Evolutionary conservation across 2,113 vertebrate genomes (phyloP).

Genomic region (Rynchops niger): DNA sequence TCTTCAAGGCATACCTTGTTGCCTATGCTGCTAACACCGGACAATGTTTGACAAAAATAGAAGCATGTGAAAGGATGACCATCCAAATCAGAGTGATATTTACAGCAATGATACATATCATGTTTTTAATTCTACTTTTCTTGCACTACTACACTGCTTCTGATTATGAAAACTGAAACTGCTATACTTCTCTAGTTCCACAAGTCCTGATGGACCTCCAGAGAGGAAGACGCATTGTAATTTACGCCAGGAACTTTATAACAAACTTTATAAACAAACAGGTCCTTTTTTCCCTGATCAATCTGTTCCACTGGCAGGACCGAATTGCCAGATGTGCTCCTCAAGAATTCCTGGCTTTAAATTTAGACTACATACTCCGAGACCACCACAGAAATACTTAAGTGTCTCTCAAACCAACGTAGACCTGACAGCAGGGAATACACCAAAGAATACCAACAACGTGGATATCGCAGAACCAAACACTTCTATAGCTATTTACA

Average conservation of each 20-base stretch:
- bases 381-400: not conserved
- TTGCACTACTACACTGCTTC: not conserved
- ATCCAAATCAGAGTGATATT: not conserved
- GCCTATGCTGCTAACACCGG: not conserved
- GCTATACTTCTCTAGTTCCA: not conserved
- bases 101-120: not conserved
- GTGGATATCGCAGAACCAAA: not conserved
- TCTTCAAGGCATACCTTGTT: not conserved
- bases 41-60: not conserved
- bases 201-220: not conserved
- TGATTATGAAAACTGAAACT: not conserved
- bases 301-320: not conserved
- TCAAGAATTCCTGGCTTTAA: not conserved
- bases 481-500: not conserved
- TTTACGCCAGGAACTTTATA: not conserved
- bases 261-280: not conserved
- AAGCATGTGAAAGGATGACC: not conserved
- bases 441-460: not conserved
- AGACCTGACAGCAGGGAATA: not conserved
- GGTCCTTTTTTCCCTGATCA: not conserved
- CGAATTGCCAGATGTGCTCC: not conserved
- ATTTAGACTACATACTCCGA: accelerated
- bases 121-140: not conserved
- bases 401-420: not conserved
- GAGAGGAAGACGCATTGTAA: accelerated